Evolutionary conservation across 2,888 invertebrate species (phyloP), one percentile per base, ranked within the genome.

Genomic region (Acanthococcus lagerstroemiae): DNA sequence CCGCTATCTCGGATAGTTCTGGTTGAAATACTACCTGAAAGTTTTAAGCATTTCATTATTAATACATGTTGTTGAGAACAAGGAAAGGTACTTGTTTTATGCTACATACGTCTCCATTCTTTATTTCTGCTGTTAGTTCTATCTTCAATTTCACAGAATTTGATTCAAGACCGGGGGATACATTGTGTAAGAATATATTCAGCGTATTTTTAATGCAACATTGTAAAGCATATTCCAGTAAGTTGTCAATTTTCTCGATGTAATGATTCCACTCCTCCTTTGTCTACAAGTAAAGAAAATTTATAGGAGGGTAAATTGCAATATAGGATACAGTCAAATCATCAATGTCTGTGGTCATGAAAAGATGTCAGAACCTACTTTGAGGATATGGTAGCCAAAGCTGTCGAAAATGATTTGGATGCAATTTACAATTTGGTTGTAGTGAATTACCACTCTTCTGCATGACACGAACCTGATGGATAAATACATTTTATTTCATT

Each of bases 381-480:
- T 58, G 5, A 25, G 12, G 19, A 58, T 45, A 26, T 58, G 58
- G 9, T 45, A 26, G 19, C 58, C 46, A 24, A 58, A 58, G 12
- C 45, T 58, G 26, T n/a, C 46, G 46, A 58, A 58, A 25, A 58
- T 9, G 7, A n/a, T n/a, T 46, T 58, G 58, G 26, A 58, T 58
- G 1, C 17, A 37, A 7, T 22, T 45, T 45, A 25, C 46, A 6
- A 58, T 46, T 3, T 12, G 24, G 19, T 58, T 58, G 9, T 58
- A 58, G 12, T 46, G 12, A 25, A 9, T 58, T 12, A 58, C 46
- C 0, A 58, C 21, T 58, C 46, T 58, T 48, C 26, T 58, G 9
- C 44, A 26, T 17, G 25, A 58, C 15, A 58, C 19, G 19, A 58
- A 26, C 12, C 58, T 58, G n/a, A 37, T 22, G 22, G 25, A 46